Percentiles rank a stretch among this genome's conserved stretches.
Evolutionary conservation across 2,113 vertebrate species (phyloP).

Genomic region (zebrafish (Danio rerio)): DNA sequence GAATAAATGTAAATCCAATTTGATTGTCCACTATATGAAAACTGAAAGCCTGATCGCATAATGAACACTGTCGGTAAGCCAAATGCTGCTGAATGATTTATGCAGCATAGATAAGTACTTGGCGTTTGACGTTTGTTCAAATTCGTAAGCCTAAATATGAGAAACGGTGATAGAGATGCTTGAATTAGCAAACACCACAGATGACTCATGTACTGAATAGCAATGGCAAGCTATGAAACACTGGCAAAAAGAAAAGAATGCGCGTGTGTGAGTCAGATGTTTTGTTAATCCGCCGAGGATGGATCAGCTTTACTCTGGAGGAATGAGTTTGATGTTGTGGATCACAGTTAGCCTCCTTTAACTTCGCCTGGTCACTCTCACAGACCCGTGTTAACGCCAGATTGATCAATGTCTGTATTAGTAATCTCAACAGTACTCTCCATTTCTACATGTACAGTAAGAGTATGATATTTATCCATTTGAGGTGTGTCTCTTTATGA

Average conservation of each 20-base stretch:
- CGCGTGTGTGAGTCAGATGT: slow-evolving; percentile 21
- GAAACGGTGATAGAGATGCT: background rate
- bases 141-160: background rate
- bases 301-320: slow-evolving; percentile 16
- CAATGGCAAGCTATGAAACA: background rate
- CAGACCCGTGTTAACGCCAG: background rate
- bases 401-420: background rate
- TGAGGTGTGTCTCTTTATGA: background rate
- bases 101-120: background rate
- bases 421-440: background rate
- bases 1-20: background rate
- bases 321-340: slow-evolving; percentile 11
- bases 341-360: background rate
- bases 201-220: background rate
- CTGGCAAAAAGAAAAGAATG: background rate
- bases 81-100: background rate
- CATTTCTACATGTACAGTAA: background rate
- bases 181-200: background rate
- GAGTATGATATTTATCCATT: background rate
- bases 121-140: background rate
- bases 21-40: background rate
- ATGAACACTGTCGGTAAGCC: background rate
- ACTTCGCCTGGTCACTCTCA: slow-evolving; percentile 12
- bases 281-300: slow-evolving; percentile 8
- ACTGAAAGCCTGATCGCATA: background rate